Evolutionary conservation across 2,888 invertebrate genomes (phyloP).

Genomic region (Subacronicta megacephala): DNA sequence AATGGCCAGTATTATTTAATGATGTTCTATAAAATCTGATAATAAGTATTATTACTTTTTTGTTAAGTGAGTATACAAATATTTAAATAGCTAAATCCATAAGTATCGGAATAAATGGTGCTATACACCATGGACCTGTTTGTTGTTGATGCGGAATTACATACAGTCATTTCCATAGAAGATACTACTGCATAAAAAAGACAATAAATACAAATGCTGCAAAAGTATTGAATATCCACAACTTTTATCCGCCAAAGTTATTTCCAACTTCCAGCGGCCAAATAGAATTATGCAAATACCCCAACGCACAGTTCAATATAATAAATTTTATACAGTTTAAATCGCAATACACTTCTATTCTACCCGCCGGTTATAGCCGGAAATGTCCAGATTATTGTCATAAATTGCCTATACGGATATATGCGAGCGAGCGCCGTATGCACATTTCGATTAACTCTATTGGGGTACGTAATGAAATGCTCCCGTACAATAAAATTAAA

Average conservation of each 20-base stretch:
- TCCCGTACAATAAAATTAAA: conserved; percentile 71
- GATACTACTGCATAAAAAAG: neutral
- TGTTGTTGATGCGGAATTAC: no score
- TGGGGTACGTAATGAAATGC: conserved; percentile 72
- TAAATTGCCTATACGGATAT: conserved; percentile 74
- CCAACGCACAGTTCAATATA: conserved; percentile 62
- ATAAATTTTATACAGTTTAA: conserved; percentile 75
- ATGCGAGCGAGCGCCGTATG: conserved; percentile 63
- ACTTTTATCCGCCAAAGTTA: conserved; percentile 11
- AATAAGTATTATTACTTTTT: no score
- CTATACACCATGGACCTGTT: no score
- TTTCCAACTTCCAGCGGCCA: conserved; percentile 29
- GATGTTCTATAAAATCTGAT: no score
- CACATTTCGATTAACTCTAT: conserved; percentile 77
- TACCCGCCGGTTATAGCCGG: conserved; percentile 71
- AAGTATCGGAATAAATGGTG: no score
- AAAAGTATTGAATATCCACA: conserved; percentile 4
- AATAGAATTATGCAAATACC: conserved; percentile 69
- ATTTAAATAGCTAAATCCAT: no score
- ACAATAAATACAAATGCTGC: neutral
- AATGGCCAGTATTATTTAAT: no score
- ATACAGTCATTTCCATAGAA: no score
- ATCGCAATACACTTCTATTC: conserved; percentile 75
- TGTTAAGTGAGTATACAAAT: no score
- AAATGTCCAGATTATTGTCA: conserved; percentile 81